Evolutionary conservation across 2,888 invertebrate species (phyloP).

Genomic region (Metalampra italica): DNA sequence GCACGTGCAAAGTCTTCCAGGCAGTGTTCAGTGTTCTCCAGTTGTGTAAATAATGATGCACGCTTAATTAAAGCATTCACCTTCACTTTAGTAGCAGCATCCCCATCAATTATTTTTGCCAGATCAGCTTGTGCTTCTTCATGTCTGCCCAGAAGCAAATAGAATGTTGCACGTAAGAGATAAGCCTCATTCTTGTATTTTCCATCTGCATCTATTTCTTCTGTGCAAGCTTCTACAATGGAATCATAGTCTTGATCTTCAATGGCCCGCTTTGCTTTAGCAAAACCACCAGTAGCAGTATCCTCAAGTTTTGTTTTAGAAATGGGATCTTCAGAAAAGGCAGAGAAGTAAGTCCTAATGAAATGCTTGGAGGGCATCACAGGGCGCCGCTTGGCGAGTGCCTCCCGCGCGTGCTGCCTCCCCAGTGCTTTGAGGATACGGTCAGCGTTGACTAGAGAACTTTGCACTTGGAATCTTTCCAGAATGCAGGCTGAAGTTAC

Average conservation of each 20-base stretch:
- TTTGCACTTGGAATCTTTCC: conserved; percentile 91
- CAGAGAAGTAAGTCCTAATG: conserved; percentile 91
- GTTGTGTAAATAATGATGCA: conserved; percentile 90
- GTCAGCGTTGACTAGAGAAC: conserved; percentile 90
- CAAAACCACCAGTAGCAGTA: conserved; percentile 79
- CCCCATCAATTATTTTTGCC: conserved; percentile 82
- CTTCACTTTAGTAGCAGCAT: conserved; percentile 81
- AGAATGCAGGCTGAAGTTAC: conserved; percentile 95
- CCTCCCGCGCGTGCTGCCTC: conserved; percentile 85
- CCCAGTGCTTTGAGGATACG: conserved; percentile 91
- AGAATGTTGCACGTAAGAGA: conserved; percentile 91
- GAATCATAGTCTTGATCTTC: conserved; percentile 86
- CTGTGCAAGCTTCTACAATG: conserved; percentile 87
- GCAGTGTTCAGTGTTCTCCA: conserved; percentile 85
- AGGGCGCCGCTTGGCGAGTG: conserved; percentile 82
- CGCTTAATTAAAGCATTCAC: conserved; percentile 93
- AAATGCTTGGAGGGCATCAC: conserved; percentile 92
- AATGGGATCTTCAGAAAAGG: conserved; percentile 93
- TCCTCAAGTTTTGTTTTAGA: conserved; percentile 72
- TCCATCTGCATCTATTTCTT: conserved; percentile 84
- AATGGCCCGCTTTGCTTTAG: conserved; percentile 84
- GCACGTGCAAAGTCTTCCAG: conserved; percentile 89
- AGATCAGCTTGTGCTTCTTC: conserved; percentile 85
- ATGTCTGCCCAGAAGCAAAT: conserved; percentile 87
- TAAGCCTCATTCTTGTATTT: conserved; percentile 83